phyloP scores from a whole-genome alignment of 2,888 invertebrate species.

The Dastarcus helophoroides region DNA sequence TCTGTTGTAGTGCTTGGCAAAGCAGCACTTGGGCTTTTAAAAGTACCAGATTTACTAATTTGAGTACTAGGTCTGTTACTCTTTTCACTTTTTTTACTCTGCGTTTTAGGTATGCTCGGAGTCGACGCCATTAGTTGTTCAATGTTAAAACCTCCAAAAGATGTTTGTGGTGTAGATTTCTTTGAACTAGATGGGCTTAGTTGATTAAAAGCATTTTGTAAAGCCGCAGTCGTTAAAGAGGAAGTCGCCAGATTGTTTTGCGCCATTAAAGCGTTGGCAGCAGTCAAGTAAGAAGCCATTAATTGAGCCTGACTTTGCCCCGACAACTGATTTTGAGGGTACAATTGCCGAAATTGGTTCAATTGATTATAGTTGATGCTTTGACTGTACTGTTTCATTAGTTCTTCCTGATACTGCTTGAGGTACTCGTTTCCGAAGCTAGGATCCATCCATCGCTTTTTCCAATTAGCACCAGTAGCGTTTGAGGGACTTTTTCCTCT shows the following conservation, averaged over 20 bases:
- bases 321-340: constrained; percentile 18
- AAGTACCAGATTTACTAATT: background rate
- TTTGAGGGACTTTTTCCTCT: constrained; percentile 23
- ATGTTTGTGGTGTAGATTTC: constrained; percentile 2
- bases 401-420: constrained; percentile 35
- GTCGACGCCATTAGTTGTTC: constrained; percentile 5
- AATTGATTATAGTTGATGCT: constrained; percentile 25
- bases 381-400: constrained; percentile 35
- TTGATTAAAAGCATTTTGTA: background rate
- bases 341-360: constrained; percentile 23
- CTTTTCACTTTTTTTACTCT: background rate
- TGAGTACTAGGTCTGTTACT: background rate
- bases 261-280: too few species aligned
- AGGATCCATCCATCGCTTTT: constrained; percentile 22
- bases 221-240: too few species aligned
- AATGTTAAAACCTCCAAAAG: constrained; percentile 4
- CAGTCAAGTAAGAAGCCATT: too few species aligned
- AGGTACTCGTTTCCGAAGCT: constrained; percentile 29
- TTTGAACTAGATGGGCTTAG: constrained; percentile 4
- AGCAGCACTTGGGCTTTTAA: too few species aligned
- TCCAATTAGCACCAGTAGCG: constrained; percentile 22
- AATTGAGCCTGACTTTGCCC: too few species aligned
- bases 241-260: too few species aligned
- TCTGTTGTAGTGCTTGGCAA: background rate
- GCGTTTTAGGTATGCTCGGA: background rate